Evolutionary conservation across 1,140 invertebrate species (phyloP).

Genomic region (Lamellibrachia luymesi): DNA sequence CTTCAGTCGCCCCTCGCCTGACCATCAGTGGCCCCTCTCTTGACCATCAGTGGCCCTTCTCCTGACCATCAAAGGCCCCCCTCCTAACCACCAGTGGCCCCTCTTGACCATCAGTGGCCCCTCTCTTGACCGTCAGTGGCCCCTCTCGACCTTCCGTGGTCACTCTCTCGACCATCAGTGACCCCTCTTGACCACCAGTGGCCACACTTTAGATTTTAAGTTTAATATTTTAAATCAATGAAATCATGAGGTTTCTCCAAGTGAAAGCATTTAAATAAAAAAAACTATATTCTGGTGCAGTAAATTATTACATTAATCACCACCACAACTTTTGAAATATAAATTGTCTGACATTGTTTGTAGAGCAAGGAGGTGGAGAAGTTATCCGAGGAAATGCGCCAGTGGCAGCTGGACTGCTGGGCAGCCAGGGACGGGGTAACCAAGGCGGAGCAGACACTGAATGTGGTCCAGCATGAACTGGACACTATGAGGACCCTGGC

Average conservation of each 20-base stretch:
- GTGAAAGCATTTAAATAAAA: neutral
- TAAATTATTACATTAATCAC: too few relatives aligned
- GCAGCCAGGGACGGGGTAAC: neutral
- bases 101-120: too few relatives aligned
- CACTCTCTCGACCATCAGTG: too few relatives aligned
- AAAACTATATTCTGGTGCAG: too few relatives aligned
- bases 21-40: too few relatives aligned
- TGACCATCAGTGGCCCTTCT: too few relatives aligned
- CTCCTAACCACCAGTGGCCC: too few relatives aligned
- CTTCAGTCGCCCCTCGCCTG: too few relatives aligned
- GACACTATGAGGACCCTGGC: neutral
- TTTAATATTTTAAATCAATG: neutral
- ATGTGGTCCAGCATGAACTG: neutral
- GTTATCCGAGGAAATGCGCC: neutral
- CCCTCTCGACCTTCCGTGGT: too few relatives aligned
- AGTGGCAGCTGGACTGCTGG: slow-evolving; percentile 8
- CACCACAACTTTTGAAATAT: neutral
- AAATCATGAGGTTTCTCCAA: neutral
- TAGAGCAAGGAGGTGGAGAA: neutral
- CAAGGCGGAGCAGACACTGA: neutral
- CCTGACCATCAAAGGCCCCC: too few relatives aligned
- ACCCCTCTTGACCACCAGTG: too few relatives aligned
- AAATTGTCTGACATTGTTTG: neutral
- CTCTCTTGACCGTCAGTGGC: too few relatives aligned
- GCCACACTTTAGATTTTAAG: neutral